Evolutionary conservation across 2,113 vertebrate genomes (phyloP), one percentile per base, ranked within the genome.

Genomic region (Sinocyclocheilus maitianheensis): DNA sequence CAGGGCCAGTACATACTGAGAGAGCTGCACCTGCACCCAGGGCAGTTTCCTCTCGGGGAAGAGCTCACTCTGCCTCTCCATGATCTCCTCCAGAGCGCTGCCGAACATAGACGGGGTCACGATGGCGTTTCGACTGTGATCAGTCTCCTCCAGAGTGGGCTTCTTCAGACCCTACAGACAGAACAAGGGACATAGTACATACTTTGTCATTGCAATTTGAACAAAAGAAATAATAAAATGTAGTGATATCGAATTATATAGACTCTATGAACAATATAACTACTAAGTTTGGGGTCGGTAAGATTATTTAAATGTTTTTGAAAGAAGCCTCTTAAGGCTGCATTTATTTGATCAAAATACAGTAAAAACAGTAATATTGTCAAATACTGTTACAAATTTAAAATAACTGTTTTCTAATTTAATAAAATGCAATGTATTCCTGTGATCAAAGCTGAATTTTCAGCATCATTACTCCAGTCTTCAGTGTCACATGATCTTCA

Each of bases 11-110:
- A 96, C 95, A 81, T 93, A 94, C 90, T 94, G 94, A 0, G 95
- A 96, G 0, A 96, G 94, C 89, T 96, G 95, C 0, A 95, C 96
- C 91, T 96, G 95, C 84, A 94, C 95, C 95, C 95, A 96, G 55
- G 95, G 95, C 86, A 96, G 91, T 78, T 90, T 93, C 77, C 93
- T 90, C 12, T 91, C 89, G 0, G 95, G 95, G 86, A 91, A 95
- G 78, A 90, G 87, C 69, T 94, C 90, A 58, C 90, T 92, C 91
- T 96, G 95, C 65, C 95, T 91, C 90, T 93, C 90, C 95, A 96
- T 96, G 84, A 96, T 96, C 83, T 96, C 95, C 82, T 96, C 93
- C 93, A 96, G 91, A 48, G 95, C 95, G 74, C 94, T 95, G 89
- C 95, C 95, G 0, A 96, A 96, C 89, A 96, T 92, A 0, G 95